Base-by-base conservation (phyloP, 2,888 invertebrate species). In the Altica lythri region DNA sequence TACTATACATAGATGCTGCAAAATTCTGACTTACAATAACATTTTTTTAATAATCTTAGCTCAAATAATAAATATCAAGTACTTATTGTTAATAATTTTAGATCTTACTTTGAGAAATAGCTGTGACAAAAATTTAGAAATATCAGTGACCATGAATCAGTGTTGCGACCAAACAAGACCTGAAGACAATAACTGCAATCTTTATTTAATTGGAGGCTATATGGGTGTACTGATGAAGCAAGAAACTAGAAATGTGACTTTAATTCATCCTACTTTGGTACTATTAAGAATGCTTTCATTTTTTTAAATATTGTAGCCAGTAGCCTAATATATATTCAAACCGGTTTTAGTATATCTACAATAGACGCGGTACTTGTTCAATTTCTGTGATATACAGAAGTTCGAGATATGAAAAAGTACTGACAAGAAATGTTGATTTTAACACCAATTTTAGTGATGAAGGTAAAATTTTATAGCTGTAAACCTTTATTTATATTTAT, bases 181-280 rank as follows among this genome's bases (percentile, higher is more conserved):
- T 1, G 53, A 58, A 3, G 65, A 62, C 8, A 70, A 70, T 29
- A 74, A 73, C 22, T 71, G 72, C 40, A 63, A 65, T 35, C 75
- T 76, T 71, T 63, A 66, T 18, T 55, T 77, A 12, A 64, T 77
- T 5, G 77, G 75, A 8, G 75, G 74, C 2, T 65, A 75, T 56
- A 74, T 75, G 73, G 74, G 74, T 1, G 44, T 59, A 4, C 53
- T 75, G 12, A 57, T 66, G 30, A 61, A 68, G 2, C 67, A 63
- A 29, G 55, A 63, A 34, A 61, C 59, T 3, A 74, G 68, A 63
- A 75, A 74, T 56, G 63, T 73, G 14, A 73, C 76, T 0, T 55
- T 76, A n/a, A 65, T 77, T 18, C 73, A 73, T 52, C 75, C 77
- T 18, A 77, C 75, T 60, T 68, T 76, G 69, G 75, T 75, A 69